Base-by-base conservation (phyloP, 2,113 vertebrate genomes). In the Gallinago jamesoni region DNA sequence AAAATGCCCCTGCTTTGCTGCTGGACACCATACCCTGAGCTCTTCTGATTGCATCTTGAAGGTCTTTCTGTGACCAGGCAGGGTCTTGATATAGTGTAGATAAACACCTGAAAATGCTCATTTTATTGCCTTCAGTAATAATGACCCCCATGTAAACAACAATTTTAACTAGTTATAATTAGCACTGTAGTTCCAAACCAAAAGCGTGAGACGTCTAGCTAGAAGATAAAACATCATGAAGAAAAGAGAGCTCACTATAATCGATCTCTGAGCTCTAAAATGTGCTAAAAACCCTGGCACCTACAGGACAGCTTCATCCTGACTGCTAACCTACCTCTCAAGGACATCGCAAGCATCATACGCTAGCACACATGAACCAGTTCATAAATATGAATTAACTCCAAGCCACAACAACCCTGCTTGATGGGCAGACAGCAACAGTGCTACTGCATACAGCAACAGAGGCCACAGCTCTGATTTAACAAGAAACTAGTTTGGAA, bases 61-160 rank as follows among this genome's bases (percentile, higher is more conserved):
- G 95, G 64, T 98, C 95, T 17, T 94, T 92, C 31, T 94, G 97
- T 4, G 99, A 99, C 99, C 99, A 99, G 52, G 97, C 63, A 43
- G 97, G 83, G 21, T 99, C 97, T 91, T 96, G 94, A 78, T 98
- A 99, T 76, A 99, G 84, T 9, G 96, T 96, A 1, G 98, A 98
- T 97, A 99, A 97, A 67, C 98, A 97, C 99, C 99, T 99, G 92
- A 47, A 82, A 96, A 85, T 62, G 55, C 2, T 57, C 67, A 37
- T 27, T 50, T 91, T 80, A 84, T 31, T 18, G 14, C 30, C 10
- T 80, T 56, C 39, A 37, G 27, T 23, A 82, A 89, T 14, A 82
- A 45, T 8, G 3, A 56, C 15, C 7, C 18, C 33, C 0, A 0
- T 8, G 4, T 39, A 69, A 94, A 41, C 19, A 89, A 24, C 25